phyloP scores from a whole-genome alignment of 2,888 invertebrate species.

The Nezara viridula region DNA sequence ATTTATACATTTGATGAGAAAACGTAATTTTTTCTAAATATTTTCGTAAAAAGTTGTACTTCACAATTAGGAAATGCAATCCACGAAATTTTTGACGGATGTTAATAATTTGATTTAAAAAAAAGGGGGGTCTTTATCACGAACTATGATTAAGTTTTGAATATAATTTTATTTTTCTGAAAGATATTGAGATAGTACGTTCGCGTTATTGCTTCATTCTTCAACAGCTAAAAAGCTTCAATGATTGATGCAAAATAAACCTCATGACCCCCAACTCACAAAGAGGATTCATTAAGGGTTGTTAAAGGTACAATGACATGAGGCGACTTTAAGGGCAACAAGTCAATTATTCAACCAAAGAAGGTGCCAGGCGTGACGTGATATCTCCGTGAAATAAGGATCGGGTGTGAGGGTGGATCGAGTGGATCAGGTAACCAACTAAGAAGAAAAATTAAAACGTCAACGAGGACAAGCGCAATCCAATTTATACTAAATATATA shows the following conservation, averaged over 20 bases:
- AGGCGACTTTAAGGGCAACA: background rate
- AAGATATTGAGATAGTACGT: too few species aligned
- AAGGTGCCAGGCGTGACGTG: background rate
- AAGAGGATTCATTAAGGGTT: background rate
- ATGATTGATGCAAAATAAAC: background rate
- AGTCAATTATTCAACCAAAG: background rate
- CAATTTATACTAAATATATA: background rate
- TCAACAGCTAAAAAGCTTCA: background rate
- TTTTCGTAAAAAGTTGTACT: too few species aligned
- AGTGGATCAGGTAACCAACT: background rate
- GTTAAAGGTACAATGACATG: background rate
- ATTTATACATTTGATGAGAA: too few species aligned
- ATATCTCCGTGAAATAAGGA: background rate
- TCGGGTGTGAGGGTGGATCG: background rate
- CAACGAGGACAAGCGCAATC: background rate
- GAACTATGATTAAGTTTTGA: too few species aligned
- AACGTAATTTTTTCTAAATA: too few species aligned
- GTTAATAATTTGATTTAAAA: too few species aligned
- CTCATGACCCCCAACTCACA: background rate
- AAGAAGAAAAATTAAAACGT: background rate
- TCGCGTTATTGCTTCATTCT: too few species aligned
- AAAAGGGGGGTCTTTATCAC: too few species aligned
- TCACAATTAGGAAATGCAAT: too few species aligned
- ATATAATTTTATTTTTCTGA: too few species aligned
- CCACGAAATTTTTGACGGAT: too few species aligned